Conservation (phyloP, 2,113 vertebrate species). For the Lontra canadensis region DNA sequence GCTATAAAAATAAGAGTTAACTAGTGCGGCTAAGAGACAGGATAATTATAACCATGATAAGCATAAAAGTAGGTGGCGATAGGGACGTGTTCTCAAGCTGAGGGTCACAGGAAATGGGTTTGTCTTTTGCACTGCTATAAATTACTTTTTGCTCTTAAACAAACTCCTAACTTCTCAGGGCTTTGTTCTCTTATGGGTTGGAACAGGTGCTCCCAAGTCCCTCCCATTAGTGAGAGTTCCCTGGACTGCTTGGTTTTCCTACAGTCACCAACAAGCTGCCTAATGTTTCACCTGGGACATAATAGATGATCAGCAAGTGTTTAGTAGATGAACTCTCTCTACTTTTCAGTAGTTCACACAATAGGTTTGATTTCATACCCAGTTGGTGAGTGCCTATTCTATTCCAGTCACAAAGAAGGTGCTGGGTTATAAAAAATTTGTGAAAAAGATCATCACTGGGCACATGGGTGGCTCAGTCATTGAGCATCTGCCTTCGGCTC, state of each 20-base stretch:
- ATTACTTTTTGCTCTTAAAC: neutral
- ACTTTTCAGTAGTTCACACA: neutral
- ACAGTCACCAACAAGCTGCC: neutral
- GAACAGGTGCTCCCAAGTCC: neutral
- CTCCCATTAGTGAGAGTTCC: neutral
- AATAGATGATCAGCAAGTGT: neutral
- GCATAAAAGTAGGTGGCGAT: neutral
- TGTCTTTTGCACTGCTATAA: neutral
- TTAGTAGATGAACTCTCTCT: neutral
- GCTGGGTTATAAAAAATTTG: neutral
- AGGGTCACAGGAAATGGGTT: neutral
- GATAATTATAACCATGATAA: neutral
- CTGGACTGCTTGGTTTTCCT: neutral
- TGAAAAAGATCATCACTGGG: neutral
- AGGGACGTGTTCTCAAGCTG: neutral
- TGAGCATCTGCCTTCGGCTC: too few species aligned
- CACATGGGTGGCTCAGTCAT: too few species aligned
- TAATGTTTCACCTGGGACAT: neutral
- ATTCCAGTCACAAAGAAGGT: neutral
- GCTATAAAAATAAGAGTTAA: constrained; percentile 56
- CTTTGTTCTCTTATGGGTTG: neutral
- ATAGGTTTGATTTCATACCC: neutral
- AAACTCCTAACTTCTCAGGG: neutral
- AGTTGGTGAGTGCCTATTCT: neutral
- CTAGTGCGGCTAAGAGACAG: neutral